A percentile compares a stretch with the other conserved stretches of the same genome.
Evolutionary conservation across 2,888 invertebrate genomes (phyloP).

Genomic region (Agapostemon virescens): DNA sequence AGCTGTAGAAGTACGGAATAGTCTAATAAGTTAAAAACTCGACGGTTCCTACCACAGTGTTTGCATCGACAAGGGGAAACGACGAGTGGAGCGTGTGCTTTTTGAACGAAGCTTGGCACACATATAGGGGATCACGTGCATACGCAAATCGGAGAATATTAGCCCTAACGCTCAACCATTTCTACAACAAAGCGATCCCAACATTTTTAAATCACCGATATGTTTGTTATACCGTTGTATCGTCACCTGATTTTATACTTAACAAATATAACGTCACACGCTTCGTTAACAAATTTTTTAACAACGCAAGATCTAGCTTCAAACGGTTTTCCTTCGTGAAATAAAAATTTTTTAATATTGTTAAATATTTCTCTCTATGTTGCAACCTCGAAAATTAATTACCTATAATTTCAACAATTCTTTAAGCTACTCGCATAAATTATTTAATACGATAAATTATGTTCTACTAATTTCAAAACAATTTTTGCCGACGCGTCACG

Average conservation of each 20-base stretch:
- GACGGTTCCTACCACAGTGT: background rate
- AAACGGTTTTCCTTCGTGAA: background rate
- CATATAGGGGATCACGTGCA: background rate
- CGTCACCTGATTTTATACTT: too few relatives aligned
- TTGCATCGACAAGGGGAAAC: background rate
- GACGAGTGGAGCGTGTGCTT: background rate
- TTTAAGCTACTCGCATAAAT: too few relatives aligned
- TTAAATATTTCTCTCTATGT: background rate
- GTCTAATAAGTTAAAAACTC: background rate
- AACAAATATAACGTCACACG: background rate
- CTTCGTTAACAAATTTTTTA: background rate
- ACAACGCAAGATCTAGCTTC: background rate
- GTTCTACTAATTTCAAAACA: background rate
- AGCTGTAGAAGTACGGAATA: background rate
- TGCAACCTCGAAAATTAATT: background rate
- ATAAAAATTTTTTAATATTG: background rate
- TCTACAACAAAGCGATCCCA: background rate
- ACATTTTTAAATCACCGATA: background rate
- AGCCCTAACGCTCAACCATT: background rate
- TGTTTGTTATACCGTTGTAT: too few relatives aligned
- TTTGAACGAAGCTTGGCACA: constrained; percentile 6
- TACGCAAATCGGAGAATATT: background rate
- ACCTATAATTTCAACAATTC: too few relatives aligned
- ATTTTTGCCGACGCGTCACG: too few relatives aligned
- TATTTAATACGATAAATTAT: too few relatives aligned